Evolutionary conservation across 2,113 vertebrate species (phyloP).

Genomic region (Chelonoidis abingdonii): DNA sequence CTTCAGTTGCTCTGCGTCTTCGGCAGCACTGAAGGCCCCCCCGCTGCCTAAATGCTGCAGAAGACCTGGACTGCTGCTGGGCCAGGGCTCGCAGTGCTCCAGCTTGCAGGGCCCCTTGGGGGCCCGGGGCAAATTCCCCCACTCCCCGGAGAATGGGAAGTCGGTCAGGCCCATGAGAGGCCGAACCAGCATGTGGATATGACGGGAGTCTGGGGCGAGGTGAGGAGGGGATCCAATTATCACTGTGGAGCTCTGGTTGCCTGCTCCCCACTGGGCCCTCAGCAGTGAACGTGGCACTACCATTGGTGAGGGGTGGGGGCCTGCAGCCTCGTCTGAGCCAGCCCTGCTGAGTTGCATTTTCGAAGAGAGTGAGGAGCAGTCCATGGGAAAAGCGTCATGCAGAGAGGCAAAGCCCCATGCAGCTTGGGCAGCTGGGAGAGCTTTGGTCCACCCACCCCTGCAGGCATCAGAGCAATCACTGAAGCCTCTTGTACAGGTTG

Average conservation of each 20-base stretch:
- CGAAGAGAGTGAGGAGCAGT: neutral
- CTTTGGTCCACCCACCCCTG: too few species aligned
- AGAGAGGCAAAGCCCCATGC: neutral
- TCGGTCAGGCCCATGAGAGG: neutral
- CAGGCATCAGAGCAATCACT: neutral
- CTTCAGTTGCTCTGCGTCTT: too few species aligned
- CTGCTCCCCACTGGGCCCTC: neutral
- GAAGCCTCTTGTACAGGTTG: neutral
- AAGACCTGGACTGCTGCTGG: too few species aligned
- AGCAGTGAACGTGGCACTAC: neutral
- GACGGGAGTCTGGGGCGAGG: too few species aligned
- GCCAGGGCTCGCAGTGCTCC: too few species aligned
- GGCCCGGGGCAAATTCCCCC: too few species aligned
- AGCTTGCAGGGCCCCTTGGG: too few species aligned
- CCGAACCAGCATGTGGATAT: neutral
- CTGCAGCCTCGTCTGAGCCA: neutral
- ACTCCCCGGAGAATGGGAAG: too few species aligned
- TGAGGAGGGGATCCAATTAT: neutral
- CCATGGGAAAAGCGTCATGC: neutral
- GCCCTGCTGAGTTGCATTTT: neutral
- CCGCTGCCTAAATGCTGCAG: too few species aligned
- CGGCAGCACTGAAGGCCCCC: too few species aligned
- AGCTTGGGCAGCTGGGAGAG: neutral
- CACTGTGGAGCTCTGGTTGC: neutral
- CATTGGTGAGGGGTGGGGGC: too few species aligned